These are phyloP conservation scores for Halcyon chelicuti DNA, from an alignment of 2,797 vertebrate species.

Conservation along the genomic window DNA sequence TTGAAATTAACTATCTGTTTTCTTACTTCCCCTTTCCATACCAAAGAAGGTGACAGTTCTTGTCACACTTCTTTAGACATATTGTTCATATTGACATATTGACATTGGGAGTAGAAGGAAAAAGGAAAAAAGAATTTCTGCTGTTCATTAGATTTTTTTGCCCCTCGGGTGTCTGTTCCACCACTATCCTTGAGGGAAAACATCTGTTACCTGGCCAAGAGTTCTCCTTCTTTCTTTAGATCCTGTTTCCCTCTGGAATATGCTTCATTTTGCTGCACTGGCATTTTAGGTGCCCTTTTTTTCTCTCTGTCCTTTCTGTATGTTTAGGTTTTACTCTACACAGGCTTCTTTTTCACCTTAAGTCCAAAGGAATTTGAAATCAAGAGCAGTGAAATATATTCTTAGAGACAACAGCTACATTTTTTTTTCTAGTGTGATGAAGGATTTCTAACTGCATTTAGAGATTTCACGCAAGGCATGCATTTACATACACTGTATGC, in stretches of 20 bases:
- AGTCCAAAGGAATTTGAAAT: background rate
- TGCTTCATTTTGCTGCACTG: background rate
- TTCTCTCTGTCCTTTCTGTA: background rate
- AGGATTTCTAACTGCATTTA: background rate
- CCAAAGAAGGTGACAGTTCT: constrained; percentile 2
- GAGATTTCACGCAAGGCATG: background rate
- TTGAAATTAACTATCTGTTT: background rate
- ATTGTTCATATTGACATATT: no score
- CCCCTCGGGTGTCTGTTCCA: background rate
- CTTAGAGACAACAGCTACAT: background rate
- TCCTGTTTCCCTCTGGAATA: constrained; percentile 9
- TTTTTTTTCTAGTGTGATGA: background rate
- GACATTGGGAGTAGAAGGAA: background rate
- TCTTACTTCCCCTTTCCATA: background rate
- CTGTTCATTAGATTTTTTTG: background rate
- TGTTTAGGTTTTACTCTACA: background rate
- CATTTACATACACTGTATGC: background rate
- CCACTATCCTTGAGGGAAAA: constrained; percentile 34
- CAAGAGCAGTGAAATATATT: background rate
- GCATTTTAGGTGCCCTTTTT: constrained; percentile 19
- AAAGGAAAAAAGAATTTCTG: background rate
- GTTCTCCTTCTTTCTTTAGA: constrained; percentile 10
- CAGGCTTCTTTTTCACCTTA: background rate
- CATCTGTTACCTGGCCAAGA: constrained; percentile 44
- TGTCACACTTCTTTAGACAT: background rate